Conservation (phyloP, 2,797 vertebrate species). For the Euphonia xanthogaster region DNA sequence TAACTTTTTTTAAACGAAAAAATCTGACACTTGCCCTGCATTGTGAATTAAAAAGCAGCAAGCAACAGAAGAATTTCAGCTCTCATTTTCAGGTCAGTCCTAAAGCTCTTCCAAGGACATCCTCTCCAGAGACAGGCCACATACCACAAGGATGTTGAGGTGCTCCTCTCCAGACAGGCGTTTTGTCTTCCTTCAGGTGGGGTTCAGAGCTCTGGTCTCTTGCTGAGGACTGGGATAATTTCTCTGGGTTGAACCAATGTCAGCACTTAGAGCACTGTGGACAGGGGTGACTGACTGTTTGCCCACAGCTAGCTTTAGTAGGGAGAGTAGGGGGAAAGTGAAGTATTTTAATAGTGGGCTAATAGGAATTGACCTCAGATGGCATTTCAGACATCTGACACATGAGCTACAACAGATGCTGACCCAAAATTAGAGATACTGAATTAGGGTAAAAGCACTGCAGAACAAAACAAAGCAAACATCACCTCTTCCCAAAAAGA, state of each 20-base stretch:
- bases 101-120: not conserved
- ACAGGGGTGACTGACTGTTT: not conserved
- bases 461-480: not conserved
- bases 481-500: not conserved
- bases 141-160: not conserved
- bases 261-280: not conserved
- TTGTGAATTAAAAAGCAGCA: not conserved
- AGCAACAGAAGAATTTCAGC: not conserved
- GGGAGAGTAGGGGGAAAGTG: not conserved
- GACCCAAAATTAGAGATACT: not conserved
- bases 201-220: fast-evolving
- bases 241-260: not conserved
- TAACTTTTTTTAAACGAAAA: not conserved
- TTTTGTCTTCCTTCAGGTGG: not conserved
- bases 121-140: not conserved
- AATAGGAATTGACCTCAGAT: not conserved
- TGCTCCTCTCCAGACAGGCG: not conserved
- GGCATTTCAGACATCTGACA: not conserved
- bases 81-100: not conserved
- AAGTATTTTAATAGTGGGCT: not conserved
- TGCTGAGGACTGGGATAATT: not conserved
- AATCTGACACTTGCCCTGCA: not conserved
- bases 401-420: not conserved
- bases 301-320: not conserved
- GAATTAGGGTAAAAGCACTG: not conserved